These are phyloP conservation scores for Ylistrum balloti DNA, from an alignment of 1,140 invertebrate species.

Conservation along the genomic window DNA sequence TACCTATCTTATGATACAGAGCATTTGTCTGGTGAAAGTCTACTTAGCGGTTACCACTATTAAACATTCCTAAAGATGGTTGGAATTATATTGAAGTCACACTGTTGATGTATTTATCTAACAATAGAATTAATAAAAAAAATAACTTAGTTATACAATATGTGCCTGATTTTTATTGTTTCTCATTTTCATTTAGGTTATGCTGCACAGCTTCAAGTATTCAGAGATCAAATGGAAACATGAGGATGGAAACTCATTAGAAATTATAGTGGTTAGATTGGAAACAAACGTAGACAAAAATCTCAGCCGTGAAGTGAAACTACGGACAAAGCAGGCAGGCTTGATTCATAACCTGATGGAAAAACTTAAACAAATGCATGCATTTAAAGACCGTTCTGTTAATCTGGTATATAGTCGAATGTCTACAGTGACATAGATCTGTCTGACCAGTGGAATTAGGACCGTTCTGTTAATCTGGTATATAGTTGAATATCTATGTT, in stretches of 20 bases:
- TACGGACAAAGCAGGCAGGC: constrained; percentile 78
- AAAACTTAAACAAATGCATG: constrained; percentile 75
- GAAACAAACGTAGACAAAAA: constrained; percentile 57
- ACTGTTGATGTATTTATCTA: no score
- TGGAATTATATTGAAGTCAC: no score
- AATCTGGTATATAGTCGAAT: not conserved
- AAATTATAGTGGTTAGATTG: constrained; percentile 69
- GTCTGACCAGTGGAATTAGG: not conserved
- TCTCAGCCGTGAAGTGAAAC: constrained; percentile 62
- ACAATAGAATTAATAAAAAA: no score
- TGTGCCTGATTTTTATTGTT: no score
- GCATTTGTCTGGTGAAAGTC: no score
- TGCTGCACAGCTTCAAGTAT: constrained; percentile 80
- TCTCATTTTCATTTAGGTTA: constrained; percentile 68
- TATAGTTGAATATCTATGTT: not conserved
- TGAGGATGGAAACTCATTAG: constrained; percentile 70
- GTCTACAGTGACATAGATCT: no score
- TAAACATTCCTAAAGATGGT: no score
- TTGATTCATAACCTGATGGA: constrained; percentile 78
- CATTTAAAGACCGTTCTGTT: constrained; percentile 48
- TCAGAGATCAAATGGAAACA: constrained; percentile 76
- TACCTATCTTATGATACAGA: no score
- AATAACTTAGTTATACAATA: no score
- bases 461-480: constrained; percentile 35
- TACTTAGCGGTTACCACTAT: no score